Evolutionary conservation across 2,888 invertebrate genomes (phyloP), one percentile per base, ranked within the genome.

Genomic region (Heliconius charithonia): DNA sequence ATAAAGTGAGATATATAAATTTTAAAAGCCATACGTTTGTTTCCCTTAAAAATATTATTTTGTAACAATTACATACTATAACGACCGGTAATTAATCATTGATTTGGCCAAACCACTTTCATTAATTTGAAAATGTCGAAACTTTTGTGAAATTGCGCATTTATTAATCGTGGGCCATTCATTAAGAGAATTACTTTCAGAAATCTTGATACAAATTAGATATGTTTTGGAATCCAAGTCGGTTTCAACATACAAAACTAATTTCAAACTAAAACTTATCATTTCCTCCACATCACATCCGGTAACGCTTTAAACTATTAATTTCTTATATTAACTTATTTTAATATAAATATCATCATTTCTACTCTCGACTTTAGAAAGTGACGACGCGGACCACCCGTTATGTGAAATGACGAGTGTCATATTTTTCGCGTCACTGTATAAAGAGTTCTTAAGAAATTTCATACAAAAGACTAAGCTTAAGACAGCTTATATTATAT

Each of bases 321-420:
- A 80, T 80, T 78, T 80, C 78, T 73, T 75, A 76, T 78, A 56
- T 32, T 78, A 76, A 76, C 63, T 56, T 41, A 79, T 80, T 74
- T 80, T 70, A 80, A 79, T 79, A 76, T 73, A 25, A 69, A 69
- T 41, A 51, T 76, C 75, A 78, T 78, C 78, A 80, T 76, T 65
- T 78, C 78, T 78, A 80, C 75, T 76, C 73, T 76, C 78, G 56
- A 75, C 76, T 78, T 80, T 80, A 78, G 78, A 80, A 80, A 78
- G 78, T 75, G 51, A 32, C 65, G 71, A 66, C 71, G 51, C 37
- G 65, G 76, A 78, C 62, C 62, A 59, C 41, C 25, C 69, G 69
- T 69, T 69, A 69, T 69, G 69, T 69, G 69, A 69, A 69, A 41
- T 41, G 69, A 69, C 69, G 69, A 27, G 41, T 45, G 45, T 69